Base-by-base conservation (phyloP, 2,113 vertebrate genomes). In the Ifrita kowaldi region DNA sequence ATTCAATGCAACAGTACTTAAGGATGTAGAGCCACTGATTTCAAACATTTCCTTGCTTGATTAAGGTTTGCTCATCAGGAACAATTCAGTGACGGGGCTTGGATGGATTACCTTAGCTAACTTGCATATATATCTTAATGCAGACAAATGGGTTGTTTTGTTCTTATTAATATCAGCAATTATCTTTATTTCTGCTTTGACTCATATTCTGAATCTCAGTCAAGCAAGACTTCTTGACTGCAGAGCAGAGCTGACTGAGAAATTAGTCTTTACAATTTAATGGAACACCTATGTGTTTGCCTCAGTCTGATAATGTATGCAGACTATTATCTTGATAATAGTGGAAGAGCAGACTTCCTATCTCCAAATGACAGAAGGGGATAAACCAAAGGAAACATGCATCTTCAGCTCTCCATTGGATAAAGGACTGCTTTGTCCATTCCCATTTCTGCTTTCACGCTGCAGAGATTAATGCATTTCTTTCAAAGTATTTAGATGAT, bases 101-200 rank as follows among this genome's bases (percentile, higher is more conserved):
- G 1, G 60, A 88, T 9, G 70, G 67, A 94, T 76, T 73, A 73
- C 56, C 3, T 78, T 68, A 42, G 41, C 32, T 63, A 91, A 63
- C 63, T 80, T 95, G 47, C 52, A 55, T 23, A 73, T 65, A 65
- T 49, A 84, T 26, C 65, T 95, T 85, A 44, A 93, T 3, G 4
- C 22, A 75, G 63, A 90, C 33, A 91, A 93, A 74, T 77, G 70
- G 71, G 42, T 84, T 92, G 49, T 64, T 95, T 89, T 82, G 62
- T 77, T 93, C 84, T 59, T 73, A 70, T 21, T 94, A 94, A 67
- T 87, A 79, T 39, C 69, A 92, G 35, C 83, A 79, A 85, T 86
- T 94, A 95, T 47, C 79, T 87, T 95, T 81, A 89, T 76, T 91
- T 94, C 84, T 91, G 84, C 64, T 96, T 96, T 94, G 92, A 96